Evolutionary conservation across 1,140 invertebrate genomes (phyloP).

Genomic region (Tribolium madens): DNA sequence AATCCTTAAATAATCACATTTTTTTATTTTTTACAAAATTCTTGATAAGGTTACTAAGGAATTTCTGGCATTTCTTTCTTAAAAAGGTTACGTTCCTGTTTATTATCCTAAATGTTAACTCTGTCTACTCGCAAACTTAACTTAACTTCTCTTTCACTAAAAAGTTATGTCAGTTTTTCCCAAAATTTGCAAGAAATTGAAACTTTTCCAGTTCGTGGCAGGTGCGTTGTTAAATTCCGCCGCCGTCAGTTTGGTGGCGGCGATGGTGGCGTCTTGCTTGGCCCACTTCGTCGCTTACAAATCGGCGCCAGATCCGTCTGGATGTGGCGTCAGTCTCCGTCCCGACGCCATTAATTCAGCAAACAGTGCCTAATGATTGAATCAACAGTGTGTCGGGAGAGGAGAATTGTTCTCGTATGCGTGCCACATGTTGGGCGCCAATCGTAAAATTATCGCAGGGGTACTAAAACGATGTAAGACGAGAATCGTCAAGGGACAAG

Average conservation of each 20-base stretch:
- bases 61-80: no score
- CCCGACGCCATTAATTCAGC: conserved; percentile 64
- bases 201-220: not conserved
- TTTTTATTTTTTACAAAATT: no score
- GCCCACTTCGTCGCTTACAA: conserved; percentile 26
- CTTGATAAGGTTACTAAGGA: no score
- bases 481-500: conserved; percentile 2
- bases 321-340: conserved; percentile 60
- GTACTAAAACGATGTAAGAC: not conserved
- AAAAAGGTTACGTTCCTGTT: no score
- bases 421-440: conserved; percentile 22
- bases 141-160: no score
- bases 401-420: conserved; percentile 15
- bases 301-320: conserved; percentile 59
- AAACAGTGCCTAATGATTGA: conserved; percentile 65
- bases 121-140: no score
- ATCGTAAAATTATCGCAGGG: conserved; percentile 19
- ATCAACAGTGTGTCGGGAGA: conserved; percentile 62
- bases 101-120: no score
- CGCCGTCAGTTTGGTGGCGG: not conserved
- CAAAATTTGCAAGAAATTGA: no score
- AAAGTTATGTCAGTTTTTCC: no score
- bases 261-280: conserved; percentile 26
- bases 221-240: not conserved
- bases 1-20: no score